phyloP scores from a whole-genome alignment of 2,113 vertebrate genomes.

The Natator depressus region DNA sequence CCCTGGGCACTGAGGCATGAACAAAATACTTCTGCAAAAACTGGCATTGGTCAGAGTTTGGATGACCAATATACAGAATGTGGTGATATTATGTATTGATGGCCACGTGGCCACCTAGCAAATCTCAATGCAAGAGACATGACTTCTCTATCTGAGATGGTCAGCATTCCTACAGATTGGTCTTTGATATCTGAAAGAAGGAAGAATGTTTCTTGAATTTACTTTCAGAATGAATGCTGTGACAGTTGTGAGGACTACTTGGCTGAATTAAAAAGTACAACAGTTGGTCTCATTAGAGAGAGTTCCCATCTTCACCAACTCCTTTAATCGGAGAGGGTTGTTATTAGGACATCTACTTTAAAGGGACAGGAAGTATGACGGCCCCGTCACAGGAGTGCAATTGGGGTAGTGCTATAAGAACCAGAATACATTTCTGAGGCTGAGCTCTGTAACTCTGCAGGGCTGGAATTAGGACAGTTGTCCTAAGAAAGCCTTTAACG shows the following conservation, averaged over 20 bases:
- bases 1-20: not conserved
- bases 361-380: not conserved
- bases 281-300: not conserved
- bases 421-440: not conserved
- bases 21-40: not conserved
- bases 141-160: not conserved
- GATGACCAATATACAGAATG: not conserved
- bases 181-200: fast-evolving
- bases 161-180: no score
- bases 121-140: not conserved
- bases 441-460: no score
- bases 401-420: not conserved
- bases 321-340: no score
- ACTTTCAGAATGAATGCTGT: not conserved
- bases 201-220: not conserved
- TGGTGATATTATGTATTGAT: not conserved
- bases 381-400: not conserved
- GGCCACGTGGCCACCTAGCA: fast-evolving
- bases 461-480: not conserved
- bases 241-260: not conserved
- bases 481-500: not conserved
- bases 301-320: not conserved
- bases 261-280: not conserved
- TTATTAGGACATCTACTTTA: not conserved
- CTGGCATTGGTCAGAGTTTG: not conserved